Conservation (phyloP, 2,113 vertebrate species). For the Leptobrachium ailaonicum region DNA sequence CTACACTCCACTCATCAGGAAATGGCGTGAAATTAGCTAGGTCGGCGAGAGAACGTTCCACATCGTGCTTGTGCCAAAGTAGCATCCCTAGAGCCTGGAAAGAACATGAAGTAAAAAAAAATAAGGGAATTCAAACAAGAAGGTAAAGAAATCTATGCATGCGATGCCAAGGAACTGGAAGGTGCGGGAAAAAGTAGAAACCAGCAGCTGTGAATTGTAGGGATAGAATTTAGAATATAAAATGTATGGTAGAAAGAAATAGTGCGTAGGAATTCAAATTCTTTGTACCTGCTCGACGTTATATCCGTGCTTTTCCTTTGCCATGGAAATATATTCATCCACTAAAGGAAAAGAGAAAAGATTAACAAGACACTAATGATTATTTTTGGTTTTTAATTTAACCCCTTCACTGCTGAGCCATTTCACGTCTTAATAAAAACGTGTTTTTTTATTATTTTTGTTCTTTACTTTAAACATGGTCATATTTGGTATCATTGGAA, state of each 20-base stretch:
- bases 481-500: too few species aligned
- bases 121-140: neutral
- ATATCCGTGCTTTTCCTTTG: slow-evolving; percentile 91
- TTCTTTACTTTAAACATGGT: too few species aligned
- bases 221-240: neutral
- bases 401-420: too few species aligned
- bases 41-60: slow-evolving; percentile 77
- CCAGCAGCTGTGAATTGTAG: neutral
- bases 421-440: too few species aligned
- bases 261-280: neutral
- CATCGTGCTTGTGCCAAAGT: slow-evolving; percentile 77
- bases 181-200: neutral
- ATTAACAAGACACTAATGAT: neutral
- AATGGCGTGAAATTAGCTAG: slow-evolving; percentile 79
- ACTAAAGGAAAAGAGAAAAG: slow-evolving; percentile 63
- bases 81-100: slow-evolving; percentile 75
- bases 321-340: slow-evolving; percentile 87
- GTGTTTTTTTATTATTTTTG: too few species aligned
- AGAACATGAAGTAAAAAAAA: neutral
- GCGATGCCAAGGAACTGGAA: too few species aligned
- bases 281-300: slow-evolving; percentile 83
- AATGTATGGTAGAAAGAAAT: too few species aligned
- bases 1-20: slow-evolving; percentile 77
- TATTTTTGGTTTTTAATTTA: neutral
- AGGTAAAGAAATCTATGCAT: neutral